Evolutionary conservation across 2,888 invertebrate species (phyloP).

Genomic region (Cosmopolites sordidus): DNA sequence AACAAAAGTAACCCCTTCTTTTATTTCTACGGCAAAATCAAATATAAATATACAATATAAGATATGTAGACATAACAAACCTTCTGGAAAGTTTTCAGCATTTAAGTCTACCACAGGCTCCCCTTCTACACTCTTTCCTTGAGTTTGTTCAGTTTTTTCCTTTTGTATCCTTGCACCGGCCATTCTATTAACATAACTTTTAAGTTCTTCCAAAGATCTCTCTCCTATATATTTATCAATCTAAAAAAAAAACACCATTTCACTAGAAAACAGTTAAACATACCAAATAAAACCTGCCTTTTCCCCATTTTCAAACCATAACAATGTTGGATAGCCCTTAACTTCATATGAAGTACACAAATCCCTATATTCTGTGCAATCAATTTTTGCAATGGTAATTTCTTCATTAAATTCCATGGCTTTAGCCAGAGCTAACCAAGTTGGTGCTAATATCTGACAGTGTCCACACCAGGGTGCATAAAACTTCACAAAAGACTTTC

Average conservation of each 20-base stretch:
- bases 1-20: constrained; percentile 71
- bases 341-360: constrained; percentile 78
- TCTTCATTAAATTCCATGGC: constrained; percentile 61
- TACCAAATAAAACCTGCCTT: constrained; percentile 52
- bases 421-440: constrained; percentile 78
- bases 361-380: constrained; percentile 73
- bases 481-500: constrained; percentile 85
- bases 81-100: constrained; percentile 67
- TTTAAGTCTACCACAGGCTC: constrained; percentile 49
- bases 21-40: constrained; percentile 44
- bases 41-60: background rate
- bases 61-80: constrained; percentile 31
- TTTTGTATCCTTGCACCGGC: constrained; percentile 37
- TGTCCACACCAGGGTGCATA: constrained; percentile 91
- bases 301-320: constrained; percentile 86
- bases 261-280: too few species aligned
- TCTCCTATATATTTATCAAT: constrained; percentile 71
- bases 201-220: constrained; percentile 64
- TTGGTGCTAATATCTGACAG: constrained; percentile 76
- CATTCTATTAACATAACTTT: constrained; percentile 69
- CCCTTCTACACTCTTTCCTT: constrained; percentile 32
- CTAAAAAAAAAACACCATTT: constrained; percentile 44
- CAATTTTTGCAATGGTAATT: constrained; percentile 75
- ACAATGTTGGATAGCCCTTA: constrained; percentile 80
- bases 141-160: constrained; percentile 24